These are phyloP conservation scores for Ernsta delagoae DNA, from an alignment of 2,888 invertebrate species.

Conservation along the genomic window DNA sequence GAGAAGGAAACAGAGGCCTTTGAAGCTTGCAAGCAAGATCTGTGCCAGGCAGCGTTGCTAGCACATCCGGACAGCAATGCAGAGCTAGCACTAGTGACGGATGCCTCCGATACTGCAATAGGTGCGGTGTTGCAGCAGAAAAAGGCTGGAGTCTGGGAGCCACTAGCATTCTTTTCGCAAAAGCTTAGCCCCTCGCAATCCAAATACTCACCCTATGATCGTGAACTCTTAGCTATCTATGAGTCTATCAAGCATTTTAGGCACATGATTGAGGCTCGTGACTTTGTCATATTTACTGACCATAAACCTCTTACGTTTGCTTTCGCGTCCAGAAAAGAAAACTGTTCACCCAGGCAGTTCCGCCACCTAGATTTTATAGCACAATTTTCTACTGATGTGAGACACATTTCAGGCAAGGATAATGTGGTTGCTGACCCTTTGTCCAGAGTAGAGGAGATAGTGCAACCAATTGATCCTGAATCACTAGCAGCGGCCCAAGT, in stretches of 20 bases:
- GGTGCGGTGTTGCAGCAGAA: background rate
- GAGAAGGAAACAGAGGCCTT: background rate
- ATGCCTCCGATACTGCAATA: background rate
- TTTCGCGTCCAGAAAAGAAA: background rate
- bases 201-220: background rate
- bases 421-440: slow-evolving; percentile 6
- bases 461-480: background rate
- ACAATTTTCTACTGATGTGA: background rate
- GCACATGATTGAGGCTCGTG: background rate
- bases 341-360: slow-evolving; percentile 43
- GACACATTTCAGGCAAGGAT: background rate
- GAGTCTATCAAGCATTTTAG: slow-evolving; percentile 1
- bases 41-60: background rate
- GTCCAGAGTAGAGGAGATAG: background rate
- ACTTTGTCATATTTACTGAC: background rate
- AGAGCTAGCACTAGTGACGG: background rate
- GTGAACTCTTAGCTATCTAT: slow-evolving; percentile 11
- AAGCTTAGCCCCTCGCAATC: background rate
- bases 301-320: background rate
- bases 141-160: background rate
- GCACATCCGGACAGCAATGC: background rate
- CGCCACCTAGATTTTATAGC: slow-evolving; percentile 19
- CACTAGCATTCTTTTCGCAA: background rate
- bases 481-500: background rate
- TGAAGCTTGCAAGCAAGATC: background rate